Base-by-base conservation (phyloP, 2,797 vertebrate genomes). In the Lateolabrax maculatus region DNA sequence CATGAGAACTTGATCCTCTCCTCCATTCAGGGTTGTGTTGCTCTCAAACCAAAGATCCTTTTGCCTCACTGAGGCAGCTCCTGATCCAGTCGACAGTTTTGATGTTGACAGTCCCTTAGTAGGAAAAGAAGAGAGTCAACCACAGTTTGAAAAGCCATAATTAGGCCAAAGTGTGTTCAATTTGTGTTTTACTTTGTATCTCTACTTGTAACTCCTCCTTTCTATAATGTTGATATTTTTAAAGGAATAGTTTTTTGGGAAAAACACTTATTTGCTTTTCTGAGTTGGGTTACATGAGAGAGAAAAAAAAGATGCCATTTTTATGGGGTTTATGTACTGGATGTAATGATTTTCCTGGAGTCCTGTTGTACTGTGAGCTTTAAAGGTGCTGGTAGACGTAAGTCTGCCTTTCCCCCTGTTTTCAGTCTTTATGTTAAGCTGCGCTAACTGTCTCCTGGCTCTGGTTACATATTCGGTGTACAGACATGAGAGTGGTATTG, bases 1-100 rank as follows among this genome's bases (percentile, higher is more conserved):
- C 74, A 75, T 68, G 37, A 89, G 77, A 37, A 92, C 93, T 79
- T 93, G 92, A 85, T 96, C 96, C 90, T 97, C 96, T 89, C 93
- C 95, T 78, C 94, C 96, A 71, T 90, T 95, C 71, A 95, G 92
- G 8, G 95, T 91, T 81, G 95, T 94, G 89, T 92, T 95, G 75
- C 91, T 95, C 88, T 95, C 94, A 79, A 90, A 92, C 86, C 89
- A 93, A 75, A 87, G 74, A 57, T 89, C 89, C 0, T 55, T 90
- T 65, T 77, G 91, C 70, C 81, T 92, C 73, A 62, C 67, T 3
- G 75, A 83, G n/a, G 56, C 53, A 5, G 67, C 46, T 75, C 84
- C 73, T 15, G 85, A 72, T 75, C 56, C 84, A 37, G 76, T 73
- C 21, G 91, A 86, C 19, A 25, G 79, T 88, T 86, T 91, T 76